Percentiles rank a stretch among this genome's conserved stretches.
These are phyloP conservation scores for Tragulus kanchil DNA, from an alignment of 2,113 vertebrate genomes.

Conservation along the genomic window DNA sequence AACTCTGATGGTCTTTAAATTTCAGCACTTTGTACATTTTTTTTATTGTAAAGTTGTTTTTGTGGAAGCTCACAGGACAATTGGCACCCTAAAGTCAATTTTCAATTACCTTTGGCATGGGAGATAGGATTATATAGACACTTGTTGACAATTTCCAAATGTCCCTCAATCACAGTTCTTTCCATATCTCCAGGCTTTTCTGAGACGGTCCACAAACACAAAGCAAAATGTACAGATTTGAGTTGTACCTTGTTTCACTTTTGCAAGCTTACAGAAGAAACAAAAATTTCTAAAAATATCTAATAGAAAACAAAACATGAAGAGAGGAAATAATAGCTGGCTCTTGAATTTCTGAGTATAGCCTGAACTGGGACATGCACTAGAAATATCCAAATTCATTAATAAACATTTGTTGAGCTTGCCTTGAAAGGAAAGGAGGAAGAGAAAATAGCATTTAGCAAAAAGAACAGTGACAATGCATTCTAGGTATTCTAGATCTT, in stretches of 20 bases:
- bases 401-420: neutral
- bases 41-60: constrained; percentile 43
- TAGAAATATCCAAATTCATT: neutral
- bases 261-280: neutral
- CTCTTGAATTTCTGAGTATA: neutral
- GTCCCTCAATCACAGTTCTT: neutral
- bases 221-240: neutral
- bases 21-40: neutral
- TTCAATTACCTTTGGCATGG: neutral
- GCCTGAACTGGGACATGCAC: neutral
- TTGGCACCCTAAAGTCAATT: constrained; percentile 44
- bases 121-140: neutral
- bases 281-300: neutral
- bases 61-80: constrained; percentile 23
- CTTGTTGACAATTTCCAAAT: constrained; percentile 50
- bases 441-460: neutral
- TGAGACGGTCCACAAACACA: neutral
- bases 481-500: neutral
- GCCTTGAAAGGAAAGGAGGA: neutral
- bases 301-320: neutral
- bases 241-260: neutral
- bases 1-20: constrained; percentile 57
- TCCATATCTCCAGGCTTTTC: neutral
- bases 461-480: neutral
- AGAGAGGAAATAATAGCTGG: neutral